Conservation (phyloP, 2,888 invertebrate species). For the Brachyopa scutellaris region DNA sequence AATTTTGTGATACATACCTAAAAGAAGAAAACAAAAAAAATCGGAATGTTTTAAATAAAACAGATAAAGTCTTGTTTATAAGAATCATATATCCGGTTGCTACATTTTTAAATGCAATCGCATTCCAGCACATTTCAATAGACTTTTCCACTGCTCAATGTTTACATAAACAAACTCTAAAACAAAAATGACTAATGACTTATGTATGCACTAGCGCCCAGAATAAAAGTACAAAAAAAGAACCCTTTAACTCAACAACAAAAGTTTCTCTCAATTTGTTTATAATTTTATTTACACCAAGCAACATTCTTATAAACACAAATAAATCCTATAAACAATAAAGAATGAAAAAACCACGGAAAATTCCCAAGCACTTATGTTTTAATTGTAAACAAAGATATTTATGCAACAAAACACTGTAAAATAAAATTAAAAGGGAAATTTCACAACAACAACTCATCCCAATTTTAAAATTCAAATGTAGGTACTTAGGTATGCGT, state of each 20-base stretch:
- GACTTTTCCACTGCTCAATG: background rate
- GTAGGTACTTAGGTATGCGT: too few relatives aligned
- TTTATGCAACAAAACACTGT: too few relatives aligned
- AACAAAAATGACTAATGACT: conserved; percentile 27
- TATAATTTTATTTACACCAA: conserved; percentile 24
- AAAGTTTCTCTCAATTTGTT: conserved; percentile 8
- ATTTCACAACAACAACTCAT: background rate
- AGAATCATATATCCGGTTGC: conserved; percentile 40
- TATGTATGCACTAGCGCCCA: conserved; percentile 9
- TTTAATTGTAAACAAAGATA: too few relatives aligned
- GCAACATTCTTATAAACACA: conserved; percentile 19
- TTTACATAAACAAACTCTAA: conserved; percentile 13
- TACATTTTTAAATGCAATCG: conserved; percentile 5
- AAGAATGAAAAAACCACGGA: conserved; percentile 2
- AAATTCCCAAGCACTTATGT: background rate
- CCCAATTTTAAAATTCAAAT: too few relatives aligned
- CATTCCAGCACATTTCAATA: conserved; percentile 3
- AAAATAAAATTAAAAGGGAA: too few relatives aligned
- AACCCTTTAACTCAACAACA: conserved; percentile 17
- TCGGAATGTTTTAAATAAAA: conserved; percentile 1
- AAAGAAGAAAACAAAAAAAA: conserved; percentile 32
- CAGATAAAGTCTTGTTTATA: conserved; percentile 16
- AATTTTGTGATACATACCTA: conserved; percentile 34
- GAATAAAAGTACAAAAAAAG: background rate
- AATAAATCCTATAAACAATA: conserved; percentile 9